Evolutionary conservation across 2,888 invertebrate species (phyloP), one percentile per base, ranked within the genome.

Genomic region (Sesia bembeciformis): DNA sequence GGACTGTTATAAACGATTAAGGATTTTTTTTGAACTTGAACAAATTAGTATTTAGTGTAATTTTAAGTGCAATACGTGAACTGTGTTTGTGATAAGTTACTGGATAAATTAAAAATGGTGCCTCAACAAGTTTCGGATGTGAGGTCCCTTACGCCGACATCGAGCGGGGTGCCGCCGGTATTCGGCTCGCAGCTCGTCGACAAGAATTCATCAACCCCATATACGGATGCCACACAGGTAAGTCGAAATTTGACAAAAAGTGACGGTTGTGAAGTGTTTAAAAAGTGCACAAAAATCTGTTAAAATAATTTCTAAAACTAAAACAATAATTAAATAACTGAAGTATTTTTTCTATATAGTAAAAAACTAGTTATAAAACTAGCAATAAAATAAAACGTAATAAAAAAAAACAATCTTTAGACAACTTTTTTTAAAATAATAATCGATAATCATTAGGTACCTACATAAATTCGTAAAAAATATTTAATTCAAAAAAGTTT

Each of bases 191-290:
- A 96, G 82, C 92, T 94, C 72, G 95, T 98, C 84, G 94, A 95
- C 90, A 94, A 96, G 86, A 95, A 95, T 82, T 97, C 98, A 41
- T 91, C 94, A 54, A 98, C 98, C 58, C 98, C 98, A 58, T 99
- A 99, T 91, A 96, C 98, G 76, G 98, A 99, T 92, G 98, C 98
- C 61, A 99, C 98, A 70, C 96, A 96, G 96, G 97, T 97, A 91
- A 93, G 93, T 90, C 61, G n/a, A 62, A 23, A 23, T 23, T 23
- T 23, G 1, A 23, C 23, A 23, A 23, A 23, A 23, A 23, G 23
- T 23, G 23, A 1, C 2, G 23, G 23, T 23, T 55, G 43, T 41
- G 4, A 7, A 49, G 8, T n/a, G n/a, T 49, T 49, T n/a, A 50
- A 8, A 5, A 3, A 23, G 23, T 23, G 23, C 23, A 1, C 23